phyloP scores from a whole-genome alignment of 2,113 vertebrate species.

The Hoplias malabaricus region DNA sequence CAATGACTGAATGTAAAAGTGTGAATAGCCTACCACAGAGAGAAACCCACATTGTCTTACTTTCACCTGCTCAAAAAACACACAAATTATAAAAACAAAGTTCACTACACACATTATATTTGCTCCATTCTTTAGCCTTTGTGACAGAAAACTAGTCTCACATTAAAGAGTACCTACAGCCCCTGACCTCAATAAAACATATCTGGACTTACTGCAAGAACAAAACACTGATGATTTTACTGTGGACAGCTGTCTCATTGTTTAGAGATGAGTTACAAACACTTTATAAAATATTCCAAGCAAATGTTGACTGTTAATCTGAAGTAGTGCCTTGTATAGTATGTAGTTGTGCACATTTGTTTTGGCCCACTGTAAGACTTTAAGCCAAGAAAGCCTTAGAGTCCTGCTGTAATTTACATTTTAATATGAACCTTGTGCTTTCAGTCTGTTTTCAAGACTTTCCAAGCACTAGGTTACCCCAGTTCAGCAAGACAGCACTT shows the following conservation, averaged over 20 bases:
- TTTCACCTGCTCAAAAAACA: background rate
- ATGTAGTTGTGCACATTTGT: background rate
- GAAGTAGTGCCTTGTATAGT: background rate
- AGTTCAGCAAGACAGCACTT: conserved; percentile 17
- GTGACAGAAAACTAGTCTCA: too few species aligned
- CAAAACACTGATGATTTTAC: too few species aligned
- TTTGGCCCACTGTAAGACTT: background rate
- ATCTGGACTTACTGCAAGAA: too few species aligned
- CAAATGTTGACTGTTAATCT: too few species aligned
- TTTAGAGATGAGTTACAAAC: too few species aligned
- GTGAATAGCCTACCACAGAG: background rate
- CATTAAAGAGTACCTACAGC: too few species aligned
- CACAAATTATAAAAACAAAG: too few species aligned
- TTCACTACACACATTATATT: too few species aligned
- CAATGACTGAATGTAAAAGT: background rate
- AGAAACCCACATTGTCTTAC: background rate
- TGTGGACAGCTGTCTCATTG: too few species aligned
- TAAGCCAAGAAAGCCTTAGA: background rate
- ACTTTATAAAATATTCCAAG: too few species aligned
- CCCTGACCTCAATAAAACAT: too few species aligned
- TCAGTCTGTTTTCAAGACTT: background rate
- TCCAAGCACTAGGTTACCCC: conserved; percentile 2
- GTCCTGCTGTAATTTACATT: background rate
- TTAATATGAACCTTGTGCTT: background rate
- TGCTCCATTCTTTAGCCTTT: too few species aligned